Base-by-base conservation (phyloP, 2,797 vertebrate genomes). In the Parotocinclus haroldoi region DNA sequence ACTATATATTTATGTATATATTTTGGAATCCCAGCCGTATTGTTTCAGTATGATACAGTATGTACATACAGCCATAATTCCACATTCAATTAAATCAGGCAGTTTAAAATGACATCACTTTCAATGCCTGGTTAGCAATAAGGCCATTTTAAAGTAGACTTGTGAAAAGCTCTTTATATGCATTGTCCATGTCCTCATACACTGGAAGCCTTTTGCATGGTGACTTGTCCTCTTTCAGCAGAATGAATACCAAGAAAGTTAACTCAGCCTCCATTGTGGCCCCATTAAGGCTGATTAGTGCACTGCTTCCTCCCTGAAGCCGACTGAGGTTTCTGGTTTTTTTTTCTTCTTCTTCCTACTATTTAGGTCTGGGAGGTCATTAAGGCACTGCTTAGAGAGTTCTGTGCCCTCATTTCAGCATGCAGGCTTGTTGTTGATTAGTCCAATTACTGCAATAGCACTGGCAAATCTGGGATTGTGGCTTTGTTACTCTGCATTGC, bases 401-500 rank as follows among this genome's bases (percentile, higher is more conserved):
- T 1, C 51, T 9, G 4, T 18, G 57, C 42, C 40, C 48, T 48
- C 12, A 46, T 52, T 54, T 61, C 19, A 48, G 40, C 27, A 14
- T 58, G 37, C 27, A 14, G 57, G 16, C 40, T 10, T 45, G 39
- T 68, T 68, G 49, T 60, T 46, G 66, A 68, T 59, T 60, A 60
- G 49, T 19, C 56, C 65, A 27, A 61, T 68, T 61, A 54, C 66
- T 19, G 11, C 10, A 18, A 8, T 10, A 68, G 53, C 11, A 46
- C 27, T 5, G 1, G 14, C 17, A 45, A 3, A 39, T 48, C 18
- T 19, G 14, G 9, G 11, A 16, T 18, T 49, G 27, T 39, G 27
- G 27, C 36, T 37, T 18, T 49, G 27, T 39, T 14, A 36, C 36
- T 37, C 0, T 48, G 66, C 19, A 54, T 48, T 48, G 42, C 58